Evolutionary conservation across 2,113 vertebrate genomes (phyloP), one percentile per base, ranked within the genome.

Genomic region (Azemiops feae): DNA sequence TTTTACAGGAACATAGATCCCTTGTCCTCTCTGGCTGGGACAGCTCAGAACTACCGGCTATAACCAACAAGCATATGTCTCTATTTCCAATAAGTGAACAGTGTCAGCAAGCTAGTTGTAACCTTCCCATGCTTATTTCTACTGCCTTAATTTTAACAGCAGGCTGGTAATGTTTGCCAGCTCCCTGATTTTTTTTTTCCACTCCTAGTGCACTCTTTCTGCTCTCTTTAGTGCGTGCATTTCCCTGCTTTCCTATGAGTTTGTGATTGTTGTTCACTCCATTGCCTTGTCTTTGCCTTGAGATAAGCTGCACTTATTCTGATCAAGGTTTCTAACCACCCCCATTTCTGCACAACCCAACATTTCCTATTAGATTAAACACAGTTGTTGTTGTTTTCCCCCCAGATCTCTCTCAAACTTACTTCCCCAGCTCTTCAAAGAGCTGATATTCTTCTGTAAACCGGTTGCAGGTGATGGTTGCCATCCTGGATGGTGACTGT

Each of bases 371-470:
- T 89, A 90, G 34, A 3, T 52, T 22, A 55, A 52, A 64, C 14
- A 53, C 55, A 43, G 27, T 87, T 20, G 12, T 2, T 34, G 23
- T 2, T 47, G 3, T 4, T 39, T 20, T 5, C 34, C 81, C 54
- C 88, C 90, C 53, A 94, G 27, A 90, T 92, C 93, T 12, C 0
- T 95, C 94, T 95, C 91, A 95, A 96, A 99, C 98, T 98, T 98
- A 99, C 98, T 99, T 99, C 97, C 98, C 98, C 97, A 99, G 97
- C 98, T 99, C 98, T 96, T 99, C 98, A 22, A 98, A 99, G 95
- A 99, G 98, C 98, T 99, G 98, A 94, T 98, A 99, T 96, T 99
- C 98, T 98, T 99, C 98, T 0, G 98, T 99, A 97, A 99, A 99
- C 89, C 98, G 98, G 86, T 98, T 99, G 97, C 98, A 99, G 97